Base-by-base conservation (phyloP, 2,797 vertebrate species). In the Enteromius fasciolatus region DNA sequence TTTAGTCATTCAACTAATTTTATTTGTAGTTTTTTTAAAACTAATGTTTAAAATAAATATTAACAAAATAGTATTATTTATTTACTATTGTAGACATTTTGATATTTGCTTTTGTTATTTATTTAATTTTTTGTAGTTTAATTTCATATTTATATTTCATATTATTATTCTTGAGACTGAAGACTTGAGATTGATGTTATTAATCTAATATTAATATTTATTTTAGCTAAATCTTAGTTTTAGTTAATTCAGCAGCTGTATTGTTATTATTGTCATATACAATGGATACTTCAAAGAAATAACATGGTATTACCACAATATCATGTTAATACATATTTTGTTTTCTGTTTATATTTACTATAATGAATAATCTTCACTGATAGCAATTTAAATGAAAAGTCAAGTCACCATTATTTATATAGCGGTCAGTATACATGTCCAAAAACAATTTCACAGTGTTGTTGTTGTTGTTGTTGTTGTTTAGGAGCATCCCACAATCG, bases 401-500 rank as follows among this genome's bases (percentile, higher is more conserved):
- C 33, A 33, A 33, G 33, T 33, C 33, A 33, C 33, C 33, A 5
- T 33, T 33, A 33, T 33, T 33, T 33, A 4, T 33, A 33, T 33
- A 33, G 3, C 33, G 33, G 33, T 33, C 33, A 33, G 4, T 17
- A 7, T 18, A 17, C 17, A 50, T 50, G 15, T 18, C 5, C 48
- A 50, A 57, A 57, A 57, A 57, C 54, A 57, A 33, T 2, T 9
- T 72, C 1, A 48, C 44, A 25, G 15, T 31, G 18, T 7, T 31
- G 28, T 31, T 31, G 28, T 25, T 46, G 12, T 28, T 1, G 12
- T 25, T 69, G 20, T 69, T n/a, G n/a, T 25, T 14, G 87, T 84
- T 69, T 87, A 99, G 98, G 98, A 99, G 75, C 96, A 99, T 93
- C 98, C 98, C 28, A 97, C 96, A 70, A 84, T 99, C 84, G 97